A percentile compares a stretch with the other conserved stretches of the same genome.
These are phyloP conservation scores for Tinamus guttatus DNA, from an alignment of 2,113 vertebrate species.

Conservation along the genomic window DNA sequence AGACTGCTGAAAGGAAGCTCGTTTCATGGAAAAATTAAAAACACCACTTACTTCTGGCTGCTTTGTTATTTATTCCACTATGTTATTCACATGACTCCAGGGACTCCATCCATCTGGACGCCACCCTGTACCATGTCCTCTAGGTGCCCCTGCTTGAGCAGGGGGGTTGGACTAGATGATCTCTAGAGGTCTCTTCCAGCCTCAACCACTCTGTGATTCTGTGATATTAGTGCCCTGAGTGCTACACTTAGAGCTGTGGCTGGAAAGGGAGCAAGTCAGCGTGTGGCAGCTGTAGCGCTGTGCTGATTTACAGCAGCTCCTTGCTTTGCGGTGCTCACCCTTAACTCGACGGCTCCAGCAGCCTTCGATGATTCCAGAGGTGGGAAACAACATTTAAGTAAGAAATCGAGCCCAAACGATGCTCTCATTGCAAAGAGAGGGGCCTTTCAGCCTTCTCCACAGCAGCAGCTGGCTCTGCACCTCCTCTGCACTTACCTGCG, in stretches of 20 bases:
- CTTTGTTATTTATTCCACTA: background rate
- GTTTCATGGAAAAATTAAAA: background rate
- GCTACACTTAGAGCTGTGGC: background rate
- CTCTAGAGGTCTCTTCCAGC: no score
- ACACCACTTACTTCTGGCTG: rapidly evolving
- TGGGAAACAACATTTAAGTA: background rate
- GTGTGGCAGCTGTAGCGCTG: background rate
- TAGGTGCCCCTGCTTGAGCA: no score
- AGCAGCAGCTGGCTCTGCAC: background rate
- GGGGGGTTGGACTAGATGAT: no score
- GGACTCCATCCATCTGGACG: no score
- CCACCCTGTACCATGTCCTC: no score
- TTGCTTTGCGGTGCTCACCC: background rate
- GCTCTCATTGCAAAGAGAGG: background rate
- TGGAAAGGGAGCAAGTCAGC: background rate
- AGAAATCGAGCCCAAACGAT: background rate
- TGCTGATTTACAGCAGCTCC: background rate
- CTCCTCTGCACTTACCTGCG: background rate
- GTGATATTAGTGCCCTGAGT: background rate
- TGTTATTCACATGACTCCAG: no score
- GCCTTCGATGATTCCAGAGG: background rate
- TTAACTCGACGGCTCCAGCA: background rate
- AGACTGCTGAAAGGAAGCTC: background rate
- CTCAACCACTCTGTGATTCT: no score
- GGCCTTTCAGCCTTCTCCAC: background rate